Evolutionary conservation across 2,113 vertebrate species (phyloP).

Genomic region (Dipodomys spectabilis): DNA sequence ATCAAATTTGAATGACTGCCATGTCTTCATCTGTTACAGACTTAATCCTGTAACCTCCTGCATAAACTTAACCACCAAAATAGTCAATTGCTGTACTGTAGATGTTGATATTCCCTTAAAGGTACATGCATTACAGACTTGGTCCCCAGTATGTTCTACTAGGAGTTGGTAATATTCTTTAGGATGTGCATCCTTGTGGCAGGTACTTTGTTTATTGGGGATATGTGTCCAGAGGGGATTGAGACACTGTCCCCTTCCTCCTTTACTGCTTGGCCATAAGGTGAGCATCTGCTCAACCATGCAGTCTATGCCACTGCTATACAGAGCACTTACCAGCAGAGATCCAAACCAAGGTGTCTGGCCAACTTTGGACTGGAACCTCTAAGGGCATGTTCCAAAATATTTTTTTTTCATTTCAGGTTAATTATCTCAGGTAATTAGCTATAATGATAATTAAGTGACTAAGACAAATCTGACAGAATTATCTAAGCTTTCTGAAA

Average conservation of each 20-base stretch:
- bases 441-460: neutral
- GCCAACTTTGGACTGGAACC: neutral
- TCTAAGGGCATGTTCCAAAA: neutral
- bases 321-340: neutral
- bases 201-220: neutral
- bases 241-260: neutral
- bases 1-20: neutral
- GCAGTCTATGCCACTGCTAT: neutral
- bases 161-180: neutral
- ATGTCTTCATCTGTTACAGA: neutral
- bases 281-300: rapidly evolving
- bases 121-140: neutral
- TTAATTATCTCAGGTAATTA: neutral
- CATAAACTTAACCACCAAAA: neutral
- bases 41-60: neutral
- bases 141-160: no score
- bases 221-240: neutral
- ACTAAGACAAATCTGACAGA: neutral
- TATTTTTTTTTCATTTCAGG: neutral
- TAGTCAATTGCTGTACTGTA: neutral
- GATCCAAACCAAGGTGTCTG: neutral
- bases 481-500: neutral
- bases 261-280: neutral
- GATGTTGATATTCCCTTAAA: neutral
- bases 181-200: neutral